Evolutionary conservation across 2,113 vertebrate species (phyloP).

Genomic region (Alethe diademata): DNA sequence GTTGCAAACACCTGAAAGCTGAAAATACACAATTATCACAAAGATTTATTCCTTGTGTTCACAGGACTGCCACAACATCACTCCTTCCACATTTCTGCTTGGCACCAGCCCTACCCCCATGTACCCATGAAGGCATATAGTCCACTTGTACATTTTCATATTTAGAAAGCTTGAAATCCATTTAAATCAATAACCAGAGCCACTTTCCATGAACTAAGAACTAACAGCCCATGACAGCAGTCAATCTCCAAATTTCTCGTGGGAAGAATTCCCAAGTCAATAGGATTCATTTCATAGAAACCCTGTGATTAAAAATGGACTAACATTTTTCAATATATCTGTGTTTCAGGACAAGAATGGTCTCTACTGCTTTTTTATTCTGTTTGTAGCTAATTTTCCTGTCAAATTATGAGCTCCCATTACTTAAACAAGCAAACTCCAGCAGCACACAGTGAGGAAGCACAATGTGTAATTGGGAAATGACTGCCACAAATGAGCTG

Average conservation of each 20-base stretch:
- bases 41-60: too few species aligned
- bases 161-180: background rate
- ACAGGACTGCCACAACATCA: too few species aligned
- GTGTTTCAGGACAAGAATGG: background rate
- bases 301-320: background rate
- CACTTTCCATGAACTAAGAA: background rate
- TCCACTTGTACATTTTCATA: background rate
- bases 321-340: background rate
- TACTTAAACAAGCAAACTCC: background rate
- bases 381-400: background rate
- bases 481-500: background rate
- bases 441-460: background rate
- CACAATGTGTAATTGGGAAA: background rate
- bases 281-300: background rate
- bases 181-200: background rate
- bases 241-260: background rate
- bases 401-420: background rate
- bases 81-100: too few species aligned
- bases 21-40: too few species aligned
- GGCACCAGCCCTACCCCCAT: too few species aligned
- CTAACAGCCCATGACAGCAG: background rate
- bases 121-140: background rate
- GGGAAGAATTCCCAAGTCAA: background rate
- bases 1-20: too few species aligned
- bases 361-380: accelerated